phyloP scores from a whole-genome alignment of 2,113 vertebrate genomes.

The Cyrtonyx montezumae region DNA sequence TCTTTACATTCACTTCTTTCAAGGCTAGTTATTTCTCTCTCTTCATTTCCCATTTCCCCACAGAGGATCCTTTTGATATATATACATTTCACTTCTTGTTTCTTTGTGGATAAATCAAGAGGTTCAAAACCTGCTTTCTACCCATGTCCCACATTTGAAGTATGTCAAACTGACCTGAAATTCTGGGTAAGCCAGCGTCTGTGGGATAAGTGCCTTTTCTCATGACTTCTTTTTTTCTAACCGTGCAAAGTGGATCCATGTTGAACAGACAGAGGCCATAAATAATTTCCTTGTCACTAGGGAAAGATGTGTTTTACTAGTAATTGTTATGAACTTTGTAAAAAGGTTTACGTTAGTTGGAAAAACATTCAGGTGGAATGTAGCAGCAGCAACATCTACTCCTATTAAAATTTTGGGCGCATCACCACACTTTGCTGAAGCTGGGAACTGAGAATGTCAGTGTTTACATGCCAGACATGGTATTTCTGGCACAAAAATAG shows the following conservation, averaged over 20 bases:
- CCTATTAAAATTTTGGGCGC: not conserved
- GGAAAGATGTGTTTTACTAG: not conserved
- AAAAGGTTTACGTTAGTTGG: not conserved
- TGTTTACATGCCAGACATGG: not conserved
- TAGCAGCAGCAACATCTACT: not conserved
- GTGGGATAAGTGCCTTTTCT: not conserved
- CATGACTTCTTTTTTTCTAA: not conserved
- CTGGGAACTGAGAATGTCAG: not conserved
- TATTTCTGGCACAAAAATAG: not conserved
- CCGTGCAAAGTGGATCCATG: not conserved
- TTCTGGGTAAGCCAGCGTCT: not conserved
- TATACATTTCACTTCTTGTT: not conserved
- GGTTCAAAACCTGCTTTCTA: not conserved
- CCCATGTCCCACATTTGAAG: not conserved
- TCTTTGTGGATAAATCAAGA: not conserved
- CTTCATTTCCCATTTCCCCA: not conserved
- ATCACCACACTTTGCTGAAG: not conserved
- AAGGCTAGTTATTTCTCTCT: not conserved
- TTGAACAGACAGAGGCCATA: not conserved
- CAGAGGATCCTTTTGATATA: not conserved
- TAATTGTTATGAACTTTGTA: not conserved
- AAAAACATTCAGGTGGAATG: slow-evolving; percentile 18
- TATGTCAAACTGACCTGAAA: not conserved
- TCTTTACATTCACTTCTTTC: not conserved
- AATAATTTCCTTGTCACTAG: slow-evolving; percentile 43